Evolutionary conservation across 2,888 invertebrate species (phyloP).

Genomic region (Parelbella ahira): DNA sequence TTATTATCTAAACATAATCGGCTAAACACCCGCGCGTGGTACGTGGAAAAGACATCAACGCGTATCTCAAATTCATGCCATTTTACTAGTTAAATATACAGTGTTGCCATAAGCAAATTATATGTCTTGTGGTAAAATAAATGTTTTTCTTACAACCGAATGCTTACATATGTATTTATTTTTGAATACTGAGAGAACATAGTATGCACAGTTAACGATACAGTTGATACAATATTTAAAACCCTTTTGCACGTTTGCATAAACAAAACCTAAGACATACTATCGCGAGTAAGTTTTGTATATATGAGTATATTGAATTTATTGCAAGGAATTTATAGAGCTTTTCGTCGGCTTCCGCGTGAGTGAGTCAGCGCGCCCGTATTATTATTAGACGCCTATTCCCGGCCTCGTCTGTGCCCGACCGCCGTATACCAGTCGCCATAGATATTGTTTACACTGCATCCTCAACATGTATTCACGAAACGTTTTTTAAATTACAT

Average conservation of each 20-base stretch:
- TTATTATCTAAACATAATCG: too few relatives aligned
- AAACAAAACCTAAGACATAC: constrained; percentile 9
- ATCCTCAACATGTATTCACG: not conserved
- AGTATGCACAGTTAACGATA: not conserved
- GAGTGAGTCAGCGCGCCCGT: constrained; percentile 51
- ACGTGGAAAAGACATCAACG: constrained; percentile 70
- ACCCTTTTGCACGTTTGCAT: constrained; percentile 7
- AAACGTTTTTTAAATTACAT: not conserved
- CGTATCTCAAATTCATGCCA: constrained; percentile 31
- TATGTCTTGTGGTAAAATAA: not conserved
- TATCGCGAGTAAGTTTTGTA: constrained; percentile 25
- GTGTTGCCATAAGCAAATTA: not conserved
- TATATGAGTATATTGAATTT: constrained; percentile 42
- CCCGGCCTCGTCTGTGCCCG: constrained; percentile 40
- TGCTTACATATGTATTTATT: not conserved
- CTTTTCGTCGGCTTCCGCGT: constrained; percentile 61
- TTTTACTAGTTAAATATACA: constrained; percentile 2
- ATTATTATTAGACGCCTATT: constrained; percentile 65
- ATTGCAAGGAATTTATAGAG: constrained; percentile 58
- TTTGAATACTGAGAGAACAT: not conserved
- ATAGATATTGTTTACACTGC: constrained; percentile 19
- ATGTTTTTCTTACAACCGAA: not conserved
- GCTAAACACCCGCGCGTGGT: constrained; percentile 20
- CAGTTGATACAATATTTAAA: constrained; percentile 10
- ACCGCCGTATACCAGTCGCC: constrained; percentile 28